phyloP scores from a whole-genome alignment of 1,140 invertebrate species.

The Megalopta genalis region DNA sequence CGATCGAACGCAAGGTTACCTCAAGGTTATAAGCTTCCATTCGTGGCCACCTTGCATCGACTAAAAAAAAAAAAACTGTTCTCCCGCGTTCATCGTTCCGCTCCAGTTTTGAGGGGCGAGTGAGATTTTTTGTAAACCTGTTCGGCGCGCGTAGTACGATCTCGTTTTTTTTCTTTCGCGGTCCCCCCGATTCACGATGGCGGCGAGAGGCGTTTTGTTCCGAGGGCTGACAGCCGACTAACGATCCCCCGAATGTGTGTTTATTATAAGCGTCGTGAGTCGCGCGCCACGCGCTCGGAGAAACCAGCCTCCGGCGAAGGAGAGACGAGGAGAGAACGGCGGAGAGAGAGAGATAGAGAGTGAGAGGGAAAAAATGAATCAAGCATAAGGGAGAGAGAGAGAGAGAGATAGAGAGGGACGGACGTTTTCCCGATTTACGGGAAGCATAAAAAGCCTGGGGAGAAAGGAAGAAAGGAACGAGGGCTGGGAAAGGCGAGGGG shows the following conservation, averaged over 20 bases:
- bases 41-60: background rate
- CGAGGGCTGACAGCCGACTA: slow-evolving; percentile 47
- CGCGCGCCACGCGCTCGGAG: slow-evolving; percentile 60
- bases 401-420: background rate
- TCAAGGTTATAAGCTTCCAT: background rate
- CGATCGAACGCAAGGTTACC: too few species aligned
- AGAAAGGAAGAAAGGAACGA: slow-evolving; percentile 49
- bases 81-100: background rate
- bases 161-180: background rate
- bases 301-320: slow-evolving; percentile 40
- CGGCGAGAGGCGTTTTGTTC: slow-evolving; percentile 25
- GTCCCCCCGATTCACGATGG: slow-evolving; percentile 7
- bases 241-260: slow-evolving; percentile 56
- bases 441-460: slow-evolving; percentile 42
- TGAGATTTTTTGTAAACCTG: slow-evolving; percentile 46
- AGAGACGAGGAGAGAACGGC: slow-evolving; percentile 52
- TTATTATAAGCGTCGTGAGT: slow-evolving; percentile 65
- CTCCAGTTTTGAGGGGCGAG: background rate
- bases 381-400: background rate
- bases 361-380: slow-evolving; percentile 8
- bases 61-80: background rate
- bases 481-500: slow-evolving; percentile 56
- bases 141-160: background rate
- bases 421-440: slow-evolving; percentile 34
- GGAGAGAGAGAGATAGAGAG: background rate